Evolutionary conservation across 2,797 vertebrate species (phyloP).

Genomic region (Hemibagrus guttatus): DNA sequence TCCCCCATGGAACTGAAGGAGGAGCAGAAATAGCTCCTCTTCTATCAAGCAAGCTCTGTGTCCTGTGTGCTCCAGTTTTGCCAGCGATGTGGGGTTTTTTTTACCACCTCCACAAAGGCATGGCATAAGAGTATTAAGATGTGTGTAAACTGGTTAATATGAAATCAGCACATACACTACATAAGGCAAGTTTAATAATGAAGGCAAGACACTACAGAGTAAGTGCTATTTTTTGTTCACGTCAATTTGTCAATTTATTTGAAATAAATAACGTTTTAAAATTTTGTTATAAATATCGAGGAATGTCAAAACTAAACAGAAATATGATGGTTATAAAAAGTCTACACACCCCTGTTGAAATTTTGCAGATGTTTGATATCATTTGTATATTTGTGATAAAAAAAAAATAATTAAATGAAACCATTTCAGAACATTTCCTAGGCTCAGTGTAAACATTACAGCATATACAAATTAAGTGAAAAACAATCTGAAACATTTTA

Average conservation of each 20-base stretch:
- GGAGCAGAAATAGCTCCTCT: slow-evolving; percentile 55
- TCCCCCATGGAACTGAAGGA: slow-evolving; percentile 55
- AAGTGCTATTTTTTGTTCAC: neutral
- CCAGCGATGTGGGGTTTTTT: slow-evolving; percentile 21
- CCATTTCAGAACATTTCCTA: too few relatives aligned
- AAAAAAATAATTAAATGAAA: too few relatives aligned
- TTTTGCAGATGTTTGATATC: too few relatives aligned
- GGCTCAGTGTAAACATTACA: too few relatives aligned
- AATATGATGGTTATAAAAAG: neutral
- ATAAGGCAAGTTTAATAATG: neutral
- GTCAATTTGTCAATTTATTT: neutral
- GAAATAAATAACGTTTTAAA: neutral
- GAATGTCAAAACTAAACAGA: neutral
- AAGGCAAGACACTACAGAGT: neutral
- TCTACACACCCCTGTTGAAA: too few relatives aligned
- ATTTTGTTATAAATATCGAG: neutral
- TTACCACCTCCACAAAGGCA: slow-evolving; percentile 14
- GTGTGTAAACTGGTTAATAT: neutral
- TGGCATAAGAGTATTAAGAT: neutral
- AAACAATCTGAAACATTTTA: too few relatives aligned
- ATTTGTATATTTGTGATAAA: too few relatives aligned
- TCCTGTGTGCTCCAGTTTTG: slow-evolving; percentile 50
- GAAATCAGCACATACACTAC: neutral
- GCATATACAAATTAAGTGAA: too few relatives aligned
- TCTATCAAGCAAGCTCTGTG: slow-evolving; percentile 51